Evolutionary conservation across 1,140 invertebrate genomes (phyloP).

Genomic region (Acromyrmex heyeri): DNA sequence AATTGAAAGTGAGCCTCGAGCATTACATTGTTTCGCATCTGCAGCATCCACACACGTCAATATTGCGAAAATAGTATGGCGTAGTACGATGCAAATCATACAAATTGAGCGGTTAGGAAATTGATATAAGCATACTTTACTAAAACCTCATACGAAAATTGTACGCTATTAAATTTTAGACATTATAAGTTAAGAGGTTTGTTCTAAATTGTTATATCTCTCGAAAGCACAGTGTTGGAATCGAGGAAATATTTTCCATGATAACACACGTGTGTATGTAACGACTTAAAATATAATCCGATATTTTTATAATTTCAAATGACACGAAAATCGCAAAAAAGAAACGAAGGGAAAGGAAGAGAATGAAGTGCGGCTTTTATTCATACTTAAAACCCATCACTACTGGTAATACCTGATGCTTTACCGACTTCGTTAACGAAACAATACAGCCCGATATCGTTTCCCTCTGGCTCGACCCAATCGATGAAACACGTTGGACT

Average conservation of each 20-base stretch:
- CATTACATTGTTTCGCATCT: background rate
- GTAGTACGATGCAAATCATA: constrained; percentile 5
- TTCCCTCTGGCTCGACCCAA: constrained; percentile 1
- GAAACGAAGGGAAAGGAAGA: background rate
- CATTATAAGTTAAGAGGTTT: constrained; percentile 2
- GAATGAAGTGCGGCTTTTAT: background rate
- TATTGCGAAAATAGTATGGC: constrained; percentile 13
- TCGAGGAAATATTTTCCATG: background rate
- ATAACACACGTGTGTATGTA: background rate
- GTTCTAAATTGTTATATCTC: background rate
- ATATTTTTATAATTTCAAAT: constrained; percentile 6
- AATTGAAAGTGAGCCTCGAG: constrained; percentile 17
- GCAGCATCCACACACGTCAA: background rate
- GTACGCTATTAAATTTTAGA: background rate
- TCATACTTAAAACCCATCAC: constrained; percentile 4
- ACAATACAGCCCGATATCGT: constrained; percentile 25
- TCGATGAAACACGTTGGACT: constrained; percentile 56
- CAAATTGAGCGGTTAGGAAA: constrained; percentile 23
- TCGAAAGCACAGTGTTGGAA: background rate
- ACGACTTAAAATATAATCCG: background rate
- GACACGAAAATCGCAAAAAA: background rate
- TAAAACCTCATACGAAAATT: background rate
- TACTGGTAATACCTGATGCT: background rate
- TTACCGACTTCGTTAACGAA: constrained; percentile 26
- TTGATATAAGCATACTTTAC: background rate